phyloP scores from a whole-genome alignment of 2,113 vertebrate genomes.

The Archilochus colubris region DNA sequence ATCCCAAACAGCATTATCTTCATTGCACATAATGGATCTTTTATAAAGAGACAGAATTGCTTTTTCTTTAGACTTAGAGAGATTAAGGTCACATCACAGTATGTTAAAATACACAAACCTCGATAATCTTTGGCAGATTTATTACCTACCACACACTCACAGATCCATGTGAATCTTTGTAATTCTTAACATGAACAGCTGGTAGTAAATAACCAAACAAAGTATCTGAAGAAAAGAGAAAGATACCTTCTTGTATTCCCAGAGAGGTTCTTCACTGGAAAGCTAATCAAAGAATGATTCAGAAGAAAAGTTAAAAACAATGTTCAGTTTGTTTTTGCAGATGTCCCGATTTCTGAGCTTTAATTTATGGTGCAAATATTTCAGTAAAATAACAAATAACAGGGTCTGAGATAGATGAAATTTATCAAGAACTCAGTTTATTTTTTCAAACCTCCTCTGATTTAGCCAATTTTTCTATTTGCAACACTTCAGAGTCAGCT shows the following conservation, averaged over 20 bases:
- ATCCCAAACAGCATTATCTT: not conserved
- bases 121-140: conserved; percentile 64
- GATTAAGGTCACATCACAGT: conserved; percentile 61
- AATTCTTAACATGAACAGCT: conserved; percentile 55
- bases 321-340: conserved; percentile 45
- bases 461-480: not conserved
- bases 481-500: not conserved
- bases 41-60: conserved; percentile 48
- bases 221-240: conserved; percentile 27
- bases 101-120: conserved; percentile 65
- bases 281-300: conserved; percentile 46
- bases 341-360: conserved; percentile 10
- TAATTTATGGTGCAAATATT: conserved; percentile 4
- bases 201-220: conserved; percentile 62
- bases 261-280: not conserved
- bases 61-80: conserved; percentile 52
- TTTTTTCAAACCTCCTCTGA: not conserved
- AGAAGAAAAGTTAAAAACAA: not conserved
- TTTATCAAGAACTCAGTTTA: not conserved
- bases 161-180: conserved; percentile 46
- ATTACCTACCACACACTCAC: conserved; percentile 52
- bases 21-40: conserved; percentile 43
- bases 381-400: conserved; percentile 10
- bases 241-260: not conserved
- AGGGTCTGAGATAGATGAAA: not conserved